These are phyloP conservation scores for Chiloscyllium plagiosum DNA, from an alignment of 2,113 vertebrate genomes.

Conservation along the genomic window DNA sequence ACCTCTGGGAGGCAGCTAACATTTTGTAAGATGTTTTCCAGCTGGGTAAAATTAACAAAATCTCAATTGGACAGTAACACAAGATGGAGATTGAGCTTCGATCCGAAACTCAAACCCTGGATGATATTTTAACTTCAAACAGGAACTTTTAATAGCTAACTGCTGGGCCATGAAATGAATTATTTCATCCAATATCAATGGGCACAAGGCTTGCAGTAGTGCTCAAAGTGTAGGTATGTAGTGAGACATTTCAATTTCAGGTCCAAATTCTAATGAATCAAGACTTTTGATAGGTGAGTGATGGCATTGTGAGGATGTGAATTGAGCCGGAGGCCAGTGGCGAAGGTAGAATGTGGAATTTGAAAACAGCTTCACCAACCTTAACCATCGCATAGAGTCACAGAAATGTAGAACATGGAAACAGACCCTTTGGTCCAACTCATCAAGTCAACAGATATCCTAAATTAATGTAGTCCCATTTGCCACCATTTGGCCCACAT, in stretches of 20 bases:
- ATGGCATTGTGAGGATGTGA: not conserved
- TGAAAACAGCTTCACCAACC: not conserved
- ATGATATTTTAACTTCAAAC: not conserved
- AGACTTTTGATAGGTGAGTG: not conserved
- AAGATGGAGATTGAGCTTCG: not conserved
- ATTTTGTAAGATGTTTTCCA: not conserved
- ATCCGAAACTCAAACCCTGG: not conserved
- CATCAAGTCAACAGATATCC: too few species aligned
- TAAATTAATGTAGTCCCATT: too few species aligned
- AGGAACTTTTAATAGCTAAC: not conserved
- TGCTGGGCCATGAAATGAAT: not conserved
- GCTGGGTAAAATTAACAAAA: not conserved
- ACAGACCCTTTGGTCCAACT: too few species aligned
- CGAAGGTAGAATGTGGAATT: not conserved
- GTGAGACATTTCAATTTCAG: not conserved
- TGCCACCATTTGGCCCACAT: too few species aligned
- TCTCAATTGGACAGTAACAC: not conserved
- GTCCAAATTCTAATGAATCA: not conserved
- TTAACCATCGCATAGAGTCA: not conserved
- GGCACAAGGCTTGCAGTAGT: not conserved
- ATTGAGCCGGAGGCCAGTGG: not conserved
- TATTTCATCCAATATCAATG: not conserved
- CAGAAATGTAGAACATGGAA: too few species aligned
- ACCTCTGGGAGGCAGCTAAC: not conserved
- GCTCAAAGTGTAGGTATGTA: not conserved